A percentile compares a stretch with the other conserved stretches of the same genome.
Conservation (phyloP, 1,140 invertebrate genomes). For the Leptinotarsa undecemlineata region DNA sequence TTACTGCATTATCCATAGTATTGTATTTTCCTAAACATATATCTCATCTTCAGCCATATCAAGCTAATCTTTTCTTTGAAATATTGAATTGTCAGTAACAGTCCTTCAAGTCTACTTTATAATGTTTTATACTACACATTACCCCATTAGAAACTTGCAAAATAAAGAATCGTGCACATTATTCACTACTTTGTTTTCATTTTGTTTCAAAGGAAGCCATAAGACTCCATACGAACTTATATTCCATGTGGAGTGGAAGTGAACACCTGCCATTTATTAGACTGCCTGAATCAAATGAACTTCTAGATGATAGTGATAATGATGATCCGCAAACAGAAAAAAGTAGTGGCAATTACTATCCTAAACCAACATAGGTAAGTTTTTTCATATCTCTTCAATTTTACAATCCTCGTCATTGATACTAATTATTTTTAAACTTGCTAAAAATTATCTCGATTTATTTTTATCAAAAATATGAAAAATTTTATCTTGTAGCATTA, state of each 20-base stretch:
- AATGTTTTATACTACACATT: no score
- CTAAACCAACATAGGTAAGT: slow-evolving; percentile 47
- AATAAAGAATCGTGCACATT: background rate
- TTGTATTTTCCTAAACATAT: no score
- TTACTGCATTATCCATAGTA: no score
- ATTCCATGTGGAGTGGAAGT: slow-evolving; percentile 57
- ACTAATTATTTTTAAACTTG: no score
- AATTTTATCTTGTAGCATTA: no score
- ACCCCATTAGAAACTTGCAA: background rate
- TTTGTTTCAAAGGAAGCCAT: slow-evolving; percentile 46
- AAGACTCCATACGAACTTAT: slow-evolving; percentile 52
- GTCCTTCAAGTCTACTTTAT: no score
- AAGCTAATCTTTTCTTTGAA: no score
- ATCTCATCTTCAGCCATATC: no score
- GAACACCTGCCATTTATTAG: slow-evolving; percentile 55
- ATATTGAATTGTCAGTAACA: no score
- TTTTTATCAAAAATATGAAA: no score
- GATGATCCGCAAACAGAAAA: slow-evolving; percentile 52
- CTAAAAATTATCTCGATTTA: no score
- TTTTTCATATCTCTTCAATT: slow-evolving; percentile 72
- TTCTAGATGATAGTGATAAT: slow-evolving; percentile 54
- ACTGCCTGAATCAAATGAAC: slow-evolving; percentile 56
- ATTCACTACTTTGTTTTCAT: background rate
- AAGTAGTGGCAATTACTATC: slow-evolving; percentile 43
- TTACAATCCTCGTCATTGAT: slow-evolving; percentile 77